phyloP scores from a whole-genome alignment of 1,140 invertebrate genomes.

The Phortica variegata region DNA sequence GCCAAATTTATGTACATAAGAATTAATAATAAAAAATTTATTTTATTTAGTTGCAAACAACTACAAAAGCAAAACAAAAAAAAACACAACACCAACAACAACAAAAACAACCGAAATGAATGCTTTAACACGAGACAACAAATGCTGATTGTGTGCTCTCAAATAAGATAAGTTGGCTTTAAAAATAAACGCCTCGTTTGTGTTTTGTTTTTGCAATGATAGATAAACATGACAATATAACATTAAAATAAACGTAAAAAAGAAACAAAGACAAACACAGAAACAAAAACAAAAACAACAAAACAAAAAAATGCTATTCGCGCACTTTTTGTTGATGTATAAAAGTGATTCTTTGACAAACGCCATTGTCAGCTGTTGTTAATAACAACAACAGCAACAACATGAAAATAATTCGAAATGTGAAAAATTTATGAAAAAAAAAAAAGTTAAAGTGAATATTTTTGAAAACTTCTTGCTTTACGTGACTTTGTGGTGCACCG shows the following conservation, averaged over 20 bases:
- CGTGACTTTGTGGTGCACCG: slow-evolving; percentile 43
- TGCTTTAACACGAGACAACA: slow-evolving; percentile 8
- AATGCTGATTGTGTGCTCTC: slow-evolving; percentile 18
- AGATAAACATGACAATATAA: slow-evolving; percentile 5
- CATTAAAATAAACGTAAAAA: slow-evolving; percentile 20
- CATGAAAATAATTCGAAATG: slow-evolving; percentile 41
- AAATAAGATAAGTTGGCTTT: neutral
- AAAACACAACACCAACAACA: slow-evolving; percentile 6
- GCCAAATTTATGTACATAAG: slow-evolving; percentile 51
- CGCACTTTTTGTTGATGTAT: neutral
- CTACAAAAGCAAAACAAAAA: too few species aligned
- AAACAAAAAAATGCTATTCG: slow-evolving; percentile 20
- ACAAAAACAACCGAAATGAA: neutral
- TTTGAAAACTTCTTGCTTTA: slow-evolving; percentile 45
- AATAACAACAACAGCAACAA: slow-evolving; percentile 17
- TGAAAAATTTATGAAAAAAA: slow-evolving; percentile 51
- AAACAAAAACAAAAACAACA: slow-evolving; percentile 36
- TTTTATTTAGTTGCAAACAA: too few species aligned
- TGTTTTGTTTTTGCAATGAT: too few species aligned
- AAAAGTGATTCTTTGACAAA: slow-evolving; percentile 52
- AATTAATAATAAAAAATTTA: slow-evolving; percentile 34
- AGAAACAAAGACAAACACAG: too few species aligned
- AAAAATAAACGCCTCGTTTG: too few species aligned
- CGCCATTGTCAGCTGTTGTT: slow-evolving; percentile 38
- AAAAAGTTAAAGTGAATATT: too few species aligned